Conservation (phyloP, 2,797 vertebrate species). For the Galaxias olidus region DNA sequence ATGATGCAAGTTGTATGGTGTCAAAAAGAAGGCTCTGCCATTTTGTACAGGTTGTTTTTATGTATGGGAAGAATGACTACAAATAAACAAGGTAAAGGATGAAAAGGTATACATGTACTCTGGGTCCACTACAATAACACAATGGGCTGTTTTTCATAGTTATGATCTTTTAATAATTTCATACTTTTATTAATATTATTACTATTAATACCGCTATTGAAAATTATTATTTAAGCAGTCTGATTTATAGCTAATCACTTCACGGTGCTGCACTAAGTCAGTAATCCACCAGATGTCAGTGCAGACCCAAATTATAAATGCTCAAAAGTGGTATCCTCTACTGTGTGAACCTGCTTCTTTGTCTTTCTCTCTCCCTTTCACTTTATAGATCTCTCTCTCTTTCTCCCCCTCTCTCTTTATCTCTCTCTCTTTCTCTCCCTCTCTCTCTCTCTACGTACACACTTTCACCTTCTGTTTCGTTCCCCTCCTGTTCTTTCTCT, state of each 20-base stretch:
- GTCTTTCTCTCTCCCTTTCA: background rate
- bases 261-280: too few species aligned
- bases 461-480: background rate
- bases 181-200: background rate
- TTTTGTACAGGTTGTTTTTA: slow-evolving; percentile 92
- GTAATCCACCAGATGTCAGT: slow-evolving; percentile 65
- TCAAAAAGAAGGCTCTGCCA: slow-evolving; percentile 58
- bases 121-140: background rate
- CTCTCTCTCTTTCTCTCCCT: background rate
- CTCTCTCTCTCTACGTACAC: background rate
- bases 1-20: slow-evolving; percentile 80
- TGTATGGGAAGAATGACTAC: slow-evolving; percentile 83
- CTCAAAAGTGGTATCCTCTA: slow-evolving; percentile 43
- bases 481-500: background rate
- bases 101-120: slow-evolving; percentile 42
- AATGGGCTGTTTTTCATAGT: too few species aligned
- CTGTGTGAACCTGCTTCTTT: slow-evolving; percentile 33
- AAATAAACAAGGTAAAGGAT: slow-evolving; percentile 77
- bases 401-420: background rate
- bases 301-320: slow-evolving; percentile 54
- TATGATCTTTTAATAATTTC: too few species aligned
- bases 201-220: background rate
- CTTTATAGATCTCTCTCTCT: background rate
- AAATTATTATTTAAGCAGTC: background rate
- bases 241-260: background rate